Base-by-base conservation (phyloP, 2,888 invertebrate species). In the Saturnia japonica region DNA sequence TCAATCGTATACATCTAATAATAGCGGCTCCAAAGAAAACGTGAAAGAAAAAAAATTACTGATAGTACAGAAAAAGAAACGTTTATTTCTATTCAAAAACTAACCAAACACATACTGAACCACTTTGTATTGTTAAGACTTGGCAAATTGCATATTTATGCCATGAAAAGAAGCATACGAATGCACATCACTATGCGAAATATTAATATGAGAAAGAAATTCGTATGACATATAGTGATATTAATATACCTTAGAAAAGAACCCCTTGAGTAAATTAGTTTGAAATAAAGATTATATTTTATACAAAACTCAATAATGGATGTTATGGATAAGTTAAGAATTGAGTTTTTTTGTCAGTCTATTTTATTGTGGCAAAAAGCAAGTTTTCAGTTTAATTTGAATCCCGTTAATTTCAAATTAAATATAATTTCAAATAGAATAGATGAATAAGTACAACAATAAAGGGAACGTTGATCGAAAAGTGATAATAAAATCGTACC, bases 381-480 rank as follows among this genome's bases (percentile, higher is more conserved):
- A 54, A 43, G 9, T 22, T 22, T 9, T 54, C 54, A 54, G n/a
- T 54, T 40, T 64, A 40, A 16, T 64, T 64, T 8, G 22, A n/a
- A 40, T 64, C 34, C 64, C 34, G 40, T 64, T 64, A 40, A 40
- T 40, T 64, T 64, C 6, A 34, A 64, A 64, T 62, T 28, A 40
- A 40, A 34, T 64, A 40, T n/a, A 40, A 64, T 64, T 64, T 64
- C 34, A 64, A 40, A 64, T 40, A n/a, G 19, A 64, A 40, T 40
- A 64, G n/a, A 64, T 9, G 19, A 64, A 40, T 40, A 64, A 11
- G 40, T 9, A n/a, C n/a, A 11, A 64, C 19, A 64, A 16, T 62
- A 64, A 9, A 34, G 19, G 64, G 64, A 60, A 40, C 64, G 34
- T n/a, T 64, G 64, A 64, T 64, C 34, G 64, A 64, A 64, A 64